These are phyloP conservation scores for Aplysina aerophoba DNA, from an alignment of 37 sponge, comb jelly and placozoan genomes.

Conservation along the genomic window DNA sequence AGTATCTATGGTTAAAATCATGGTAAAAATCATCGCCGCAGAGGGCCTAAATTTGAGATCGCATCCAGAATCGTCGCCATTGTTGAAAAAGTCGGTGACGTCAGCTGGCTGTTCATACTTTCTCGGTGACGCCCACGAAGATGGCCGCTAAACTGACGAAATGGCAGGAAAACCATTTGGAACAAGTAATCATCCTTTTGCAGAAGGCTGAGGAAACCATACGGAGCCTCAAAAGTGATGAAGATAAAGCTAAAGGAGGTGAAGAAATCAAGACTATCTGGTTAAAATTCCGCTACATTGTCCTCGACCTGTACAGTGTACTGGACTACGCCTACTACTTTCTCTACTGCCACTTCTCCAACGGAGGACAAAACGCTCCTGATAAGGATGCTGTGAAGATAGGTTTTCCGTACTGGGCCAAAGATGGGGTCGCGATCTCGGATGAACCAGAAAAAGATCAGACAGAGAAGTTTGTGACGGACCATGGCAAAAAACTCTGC, in stretches of 20 bases:
- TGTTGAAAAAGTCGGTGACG: no score
- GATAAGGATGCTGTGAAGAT: neutral
- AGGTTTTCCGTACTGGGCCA: conserved; percentile 34
- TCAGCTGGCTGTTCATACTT: no score
- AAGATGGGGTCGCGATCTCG: conserved; percentile 33
- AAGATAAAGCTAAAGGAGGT: neutral
- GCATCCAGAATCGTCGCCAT: no score
- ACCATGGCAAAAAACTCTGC: conserved; percentile 13
- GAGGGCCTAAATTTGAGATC: no score
- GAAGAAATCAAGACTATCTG: no score
- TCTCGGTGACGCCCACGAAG: no score
- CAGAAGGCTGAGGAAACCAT: neutral
- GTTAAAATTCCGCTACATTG: conserved; percentile 24
- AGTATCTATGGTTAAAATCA: no score
- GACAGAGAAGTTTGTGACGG: conserved; percentile 13
- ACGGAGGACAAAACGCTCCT: conserved; percentile 18
- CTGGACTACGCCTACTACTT: conserved; percentile 42
- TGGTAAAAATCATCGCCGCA: no score
- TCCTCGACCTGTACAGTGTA: conserved; percentile 32
- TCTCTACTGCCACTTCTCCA: conserved; percentile 52
- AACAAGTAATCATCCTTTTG: no score
- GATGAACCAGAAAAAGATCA: conserved; percentile 4
- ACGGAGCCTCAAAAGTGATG: neutral
- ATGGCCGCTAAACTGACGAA: conserved; percentile 22
- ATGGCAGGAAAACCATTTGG: conserved; percentile 17